phyloP scores from a whole-genome alignment of 2,113 vertebrate species.

The Naja naja region DNA sequence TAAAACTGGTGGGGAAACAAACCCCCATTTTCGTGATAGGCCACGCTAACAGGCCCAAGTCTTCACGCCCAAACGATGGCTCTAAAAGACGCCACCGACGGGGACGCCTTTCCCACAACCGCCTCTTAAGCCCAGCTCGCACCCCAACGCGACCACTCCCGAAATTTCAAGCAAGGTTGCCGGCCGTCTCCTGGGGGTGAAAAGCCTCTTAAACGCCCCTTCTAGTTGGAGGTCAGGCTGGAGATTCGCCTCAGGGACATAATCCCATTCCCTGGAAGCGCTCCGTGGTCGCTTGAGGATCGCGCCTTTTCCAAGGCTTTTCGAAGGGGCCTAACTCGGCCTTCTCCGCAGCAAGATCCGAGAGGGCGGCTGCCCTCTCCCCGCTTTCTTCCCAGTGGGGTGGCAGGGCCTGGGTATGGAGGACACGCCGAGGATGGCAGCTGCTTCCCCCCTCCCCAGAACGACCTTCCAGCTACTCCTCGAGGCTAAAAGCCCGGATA shows the following conservation, averaged over 20 bases:
- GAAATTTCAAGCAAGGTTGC: neutral
- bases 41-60: neutral
- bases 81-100: neutral
- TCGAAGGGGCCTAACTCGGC: neutral
- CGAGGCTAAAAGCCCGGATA: neutral
- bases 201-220: neutral
- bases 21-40: neutral
- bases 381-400: neutral
- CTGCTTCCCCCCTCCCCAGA: neutral
- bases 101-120: neutral
- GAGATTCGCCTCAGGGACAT: neutral
- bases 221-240: neutral
- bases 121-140: neutral
- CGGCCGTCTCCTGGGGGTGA: accelerated
- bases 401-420: neutral
- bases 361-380: neutral
- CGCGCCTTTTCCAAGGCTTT: neutral
- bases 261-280: neutral
- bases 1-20: neutral
- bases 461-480: neutral
- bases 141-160: neutral
- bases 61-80: neutral
- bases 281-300: neutral
- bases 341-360: neutral
- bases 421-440: neutral